Evolutionary conservation across 1,140 invertebrate species (phyloP).

Genomic region (Rhizoglyphus robini): DNA sequence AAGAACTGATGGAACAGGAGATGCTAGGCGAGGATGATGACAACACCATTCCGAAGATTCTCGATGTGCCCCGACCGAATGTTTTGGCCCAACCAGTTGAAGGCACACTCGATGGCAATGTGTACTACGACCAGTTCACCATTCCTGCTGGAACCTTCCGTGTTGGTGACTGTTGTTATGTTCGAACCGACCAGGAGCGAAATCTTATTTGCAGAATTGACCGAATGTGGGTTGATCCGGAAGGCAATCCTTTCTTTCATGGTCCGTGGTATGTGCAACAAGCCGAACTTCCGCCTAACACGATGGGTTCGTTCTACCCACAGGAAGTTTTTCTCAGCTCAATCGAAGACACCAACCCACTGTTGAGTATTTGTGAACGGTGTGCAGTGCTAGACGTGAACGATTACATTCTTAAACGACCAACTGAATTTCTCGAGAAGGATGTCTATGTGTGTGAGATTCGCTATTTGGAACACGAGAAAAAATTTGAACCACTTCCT

Average conservation of each 20-base stretch:
- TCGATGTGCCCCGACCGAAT: slow-evolving; percentile 19
- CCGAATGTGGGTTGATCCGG: slow-evolving; percentile 76
- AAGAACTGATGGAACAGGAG: slow-evolving; percentile 36
- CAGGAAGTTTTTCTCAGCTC: slow-evolving; percentile 86
- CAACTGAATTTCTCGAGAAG: slow-evolving; percentile 79
- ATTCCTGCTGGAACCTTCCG: slow-evolving; percentile 66
- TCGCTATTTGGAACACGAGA: slow-evolving; percentile 74
- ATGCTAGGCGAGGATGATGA: slow-evolving; percentile 78
- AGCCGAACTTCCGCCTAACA: slow-evolving; percentile 59
- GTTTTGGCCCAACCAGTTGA: background rate
- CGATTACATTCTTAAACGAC: slow-evolving; percentile 76
- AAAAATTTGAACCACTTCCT: slow-evolving; percentile 56
- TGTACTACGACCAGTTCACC: slow-evolving; percentile 83
- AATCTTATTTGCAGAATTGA: slow-evolving; percentile 86
- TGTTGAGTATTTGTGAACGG: slow-evolving; percentile 75
- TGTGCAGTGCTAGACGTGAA: slow-evolving; percentile 78
- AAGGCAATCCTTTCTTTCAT: slow-evolving; percentile 70
- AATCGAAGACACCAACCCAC: slow-evolving; percentile 75
- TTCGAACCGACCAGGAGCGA: slow-evolving; percentile 66
- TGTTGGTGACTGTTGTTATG: slow-evolving; percentile 80
- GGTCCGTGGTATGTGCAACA: slow-evolving; percentile 85
- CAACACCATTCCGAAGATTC: slow-evolving; percentile 20
- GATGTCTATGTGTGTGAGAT: slow-evolving; percentile 90
- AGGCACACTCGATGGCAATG: slow-evolving; percentile 46
- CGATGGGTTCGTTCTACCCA: slow-evolving; percentile 66